These are phyloP conservation scores for Drosophila maculinotata DNA, from an alignment of 2,888 invertebrate genomes.

Conservation along the genomic window DNA sequence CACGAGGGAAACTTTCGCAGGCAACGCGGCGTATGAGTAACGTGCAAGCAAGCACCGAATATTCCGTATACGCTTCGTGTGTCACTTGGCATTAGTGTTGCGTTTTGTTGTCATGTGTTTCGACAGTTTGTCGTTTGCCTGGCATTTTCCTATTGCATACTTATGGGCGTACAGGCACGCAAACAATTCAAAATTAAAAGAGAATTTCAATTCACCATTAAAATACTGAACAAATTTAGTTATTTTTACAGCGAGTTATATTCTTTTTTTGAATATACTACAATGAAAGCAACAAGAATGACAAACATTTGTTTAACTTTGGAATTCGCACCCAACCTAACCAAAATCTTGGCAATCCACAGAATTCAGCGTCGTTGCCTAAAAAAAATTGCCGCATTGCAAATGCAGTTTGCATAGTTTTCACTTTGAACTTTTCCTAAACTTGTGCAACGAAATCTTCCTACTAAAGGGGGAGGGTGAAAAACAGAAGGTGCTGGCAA, in stretches of 20 bases:
- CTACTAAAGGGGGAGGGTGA: too few species aligned
- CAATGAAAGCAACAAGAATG: neutral
- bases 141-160: constrained; percentile 4
- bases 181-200: constrained; percentile 1
- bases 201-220: neutral
- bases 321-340: constrained; percentile 1
- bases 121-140: constrained; percentile 7
- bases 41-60: constrained; percentile 4
- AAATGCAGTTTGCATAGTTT: constrained; percentile 68
- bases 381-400: constrained; percentile 68
- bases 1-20: constrained; percentile 10
- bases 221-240: neutral
- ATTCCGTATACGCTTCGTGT: constrained; percentile 21
- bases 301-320: constrained; percentile 4
- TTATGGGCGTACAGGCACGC: neutral
- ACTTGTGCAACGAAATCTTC: constrained; percentile 28
- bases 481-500: neutral
- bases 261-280: neutral
- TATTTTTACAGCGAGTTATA: neutral
- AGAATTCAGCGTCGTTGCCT: too few species aligned
- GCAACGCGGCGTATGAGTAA: constrained; percentile 61
- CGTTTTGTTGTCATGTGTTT: neutral
- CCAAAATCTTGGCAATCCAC: too few species aligned
- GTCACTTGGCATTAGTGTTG: constrained; percentile 31
- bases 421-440: constrained; percentile 59